Conservation (phyloP, 2,888 invertebrate genomes). For the Macrosiphum euphorbiae region DNA sequence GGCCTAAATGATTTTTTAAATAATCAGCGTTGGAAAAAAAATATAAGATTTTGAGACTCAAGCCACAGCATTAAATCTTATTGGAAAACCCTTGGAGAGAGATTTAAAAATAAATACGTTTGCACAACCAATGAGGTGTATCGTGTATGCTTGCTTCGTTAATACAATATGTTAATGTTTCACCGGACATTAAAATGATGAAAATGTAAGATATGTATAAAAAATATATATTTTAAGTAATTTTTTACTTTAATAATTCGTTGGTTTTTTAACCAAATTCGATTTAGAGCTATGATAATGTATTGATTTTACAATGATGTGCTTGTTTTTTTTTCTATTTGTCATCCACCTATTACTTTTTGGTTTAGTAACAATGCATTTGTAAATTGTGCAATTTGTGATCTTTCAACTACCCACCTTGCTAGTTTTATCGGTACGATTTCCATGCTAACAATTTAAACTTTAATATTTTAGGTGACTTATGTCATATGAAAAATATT, state of each 20-base stretch:
- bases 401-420: background rate
- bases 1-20: background rate
- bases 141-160: background rate
- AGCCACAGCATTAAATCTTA: background rate
- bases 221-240: background rate
- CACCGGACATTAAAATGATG: background rate
- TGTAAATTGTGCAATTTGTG: background rate
- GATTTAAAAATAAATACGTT: background rate
- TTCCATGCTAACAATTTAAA: background rate
- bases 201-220: background rate
- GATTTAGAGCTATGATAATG: too few relatives aligned
- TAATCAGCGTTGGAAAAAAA: background rate
- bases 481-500: background rate
- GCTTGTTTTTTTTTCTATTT: too few relatives aligned
- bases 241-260: background rate
- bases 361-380: too few relatives aligned
- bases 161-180: background rate
- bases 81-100: background rate
- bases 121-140: background rate
- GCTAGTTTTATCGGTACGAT: background rate
- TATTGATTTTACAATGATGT: too few relatives aligned
- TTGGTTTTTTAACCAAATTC: background rate
- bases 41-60: background rate
- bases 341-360: too few relatives aligned
- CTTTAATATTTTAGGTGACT: background rate